Conservation (phyloP, 1,140 invertebrate species). For the Cyclargus thomasi region DNA sequence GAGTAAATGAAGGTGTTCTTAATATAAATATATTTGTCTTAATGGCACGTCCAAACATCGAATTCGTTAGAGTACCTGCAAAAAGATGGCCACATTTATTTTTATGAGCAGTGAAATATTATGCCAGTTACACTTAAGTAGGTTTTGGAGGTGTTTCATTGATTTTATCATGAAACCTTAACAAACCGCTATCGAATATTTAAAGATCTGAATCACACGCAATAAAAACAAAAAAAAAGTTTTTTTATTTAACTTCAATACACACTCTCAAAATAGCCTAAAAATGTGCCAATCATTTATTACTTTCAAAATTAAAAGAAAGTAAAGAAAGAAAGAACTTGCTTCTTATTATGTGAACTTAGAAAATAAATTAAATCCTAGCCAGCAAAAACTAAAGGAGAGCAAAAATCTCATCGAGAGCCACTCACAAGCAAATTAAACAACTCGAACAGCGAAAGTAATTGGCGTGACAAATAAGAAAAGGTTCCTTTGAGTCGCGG, state of each 20-base stretch:
- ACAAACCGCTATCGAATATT: constrained; percentile 5
- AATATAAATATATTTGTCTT: neutral
- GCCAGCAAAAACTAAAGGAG: neutral
- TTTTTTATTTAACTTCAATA: neutral
- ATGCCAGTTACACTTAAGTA: neutral
- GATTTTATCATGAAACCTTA: constrained; percentile 7
- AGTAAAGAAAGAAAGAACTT: no score
- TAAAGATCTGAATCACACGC: neutral
- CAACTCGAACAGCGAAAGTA: constrained; percentile 35
- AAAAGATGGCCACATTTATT: constrained; percentile 11
- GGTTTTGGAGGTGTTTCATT: constrained; percentile 1
- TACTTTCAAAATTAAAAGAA: no score
- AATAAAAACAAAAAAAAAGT: constrained; percentile 2
- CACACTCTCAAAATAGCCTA: neutral
- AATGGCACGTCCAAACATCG: neutral
- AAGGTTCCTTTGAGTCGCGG: constrained; percentile 21
- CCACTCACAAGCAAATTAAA: constrained; percentile 34
- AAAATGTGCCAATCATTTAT: no score
- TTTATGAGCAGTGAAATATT: constrained; percentile 8
- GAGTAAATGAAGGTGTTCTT: constrained; percentile 23
- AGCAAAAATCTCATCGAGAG: constrained; percentile 3
- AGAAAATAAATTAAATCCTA: no score
- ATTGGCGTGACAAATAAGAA: constrained; percentile 43
- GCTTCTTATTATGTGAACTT: no score
- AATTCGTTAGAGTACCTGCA: constrained; percentile 3